These are phyloP conservation scores for Calameuta idolon DNA, from an alignment of 2,888 invertebrate genomes.

Conservation along the genomic window DNA sequence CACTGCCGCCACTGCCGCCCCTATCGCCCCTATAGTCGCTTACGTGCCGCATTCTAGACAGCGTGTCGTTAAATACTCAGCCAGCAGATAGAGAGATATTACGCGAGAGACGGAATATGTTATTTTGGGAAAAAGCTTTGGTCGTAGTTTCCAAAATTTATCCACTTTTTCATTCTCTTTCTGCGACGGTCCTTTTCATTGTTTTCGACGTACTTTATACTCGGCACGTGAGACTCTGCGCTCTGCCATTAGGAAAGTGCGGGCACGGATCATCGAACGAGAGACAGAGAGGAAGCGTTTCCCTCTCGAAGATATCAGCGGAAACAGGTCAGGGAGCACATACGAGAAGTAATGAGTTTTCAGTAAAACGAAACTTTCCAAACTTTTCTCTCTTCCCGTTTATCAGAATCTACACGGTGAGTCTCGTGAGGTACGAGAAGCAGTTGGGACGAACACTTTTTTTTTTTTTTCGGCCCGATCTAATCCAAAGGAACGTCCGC, in stretches of 20 bases:
- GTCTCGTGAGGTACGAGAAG: not conserved
- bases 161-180: not conserved
- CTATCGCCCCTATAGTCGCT: not conserved
- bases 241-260: not conserved
- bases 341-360: not conserved
- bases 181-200: not conserved
- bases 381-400: not conserved
- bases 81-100: not conserved
- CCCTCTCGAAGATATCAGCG: not conserved
- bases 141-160: not conserved
- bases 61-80: not conserved
- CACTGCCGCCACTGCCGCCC: too few species aligned
- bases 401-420: not conserved
- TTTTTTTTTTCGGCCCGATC: not conserved
- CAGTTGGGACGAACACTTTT: not conserved
- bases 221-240: not conserved
- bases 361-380: not conserved
- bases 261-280: not conserved
- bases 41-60: not conserved
- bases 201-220: not conserved
- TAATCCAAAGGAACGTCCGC: not conserved
- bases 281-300: not conserved
- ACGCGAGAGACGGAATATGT: not conserved
- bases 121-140: not conserved
- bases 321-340: not conserved